Evolutionary conservation across 2,797 vertebrate species (phyloP).

Genomic region (Anguilla anguilla): DNA sequence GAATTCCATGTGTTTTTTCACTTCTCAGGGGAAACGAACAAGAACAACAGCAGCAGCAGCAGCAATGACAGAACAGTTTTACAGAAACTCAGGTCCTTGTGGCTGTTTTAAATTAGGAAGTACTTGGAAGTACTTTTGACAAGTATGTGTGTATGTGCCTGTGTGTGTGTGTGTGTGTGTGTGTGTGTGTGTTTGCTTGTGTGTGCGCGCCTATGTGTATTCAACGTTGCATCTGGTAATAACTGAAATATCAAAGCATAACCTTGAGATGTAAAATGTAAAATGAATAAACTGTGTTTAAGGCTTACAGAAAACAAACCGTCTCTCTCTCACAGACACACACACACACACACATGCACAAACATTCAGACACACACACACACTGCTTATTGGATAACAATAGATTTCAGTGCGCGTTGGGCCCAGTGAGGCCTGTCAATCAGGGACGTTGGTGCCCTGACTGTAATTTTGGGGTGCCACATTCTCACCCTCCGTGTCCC

Average conservation of each 20-base stretch:
- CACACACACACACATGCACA: conserved; percentile 7
- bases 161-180: too few relatives aligned
- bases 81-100: neutral
- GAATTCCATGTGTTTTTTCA: conserved; percentile 1
- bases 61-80: neutral
- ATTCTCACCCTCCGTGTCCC: too few relatives aligned
- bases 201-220: too few relatives aligned
- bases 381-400: neutral
- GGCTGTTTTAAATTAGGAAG: neutral
- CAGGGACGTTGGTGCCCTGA: too few relatives aligned
- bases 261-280: neutral
- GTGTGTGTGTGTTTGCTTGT: neutral
- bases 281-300: neutral
- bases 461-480: too few relatives aligned
- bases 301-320: too few relatives aligned
- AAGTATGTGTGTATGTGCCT: too few relatives aligned
- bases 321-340: neutral
- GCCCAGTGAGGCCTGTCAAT: too few relatives aligned
- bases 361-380: neutral
- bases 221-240: conserved; percentile 7
- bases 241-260: neutral
- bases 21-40: neutral
- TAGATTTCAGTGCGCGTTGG: too few relatives aligned
- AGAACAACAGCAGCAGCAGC: neutral
- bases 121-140: too few relatives aligned